A percentile compares a stretch with the other conserved stretches of the same genome.
Conservation (phyloP, 2,888 invertebrate species). For the Calephelis perditalis region DNA sequence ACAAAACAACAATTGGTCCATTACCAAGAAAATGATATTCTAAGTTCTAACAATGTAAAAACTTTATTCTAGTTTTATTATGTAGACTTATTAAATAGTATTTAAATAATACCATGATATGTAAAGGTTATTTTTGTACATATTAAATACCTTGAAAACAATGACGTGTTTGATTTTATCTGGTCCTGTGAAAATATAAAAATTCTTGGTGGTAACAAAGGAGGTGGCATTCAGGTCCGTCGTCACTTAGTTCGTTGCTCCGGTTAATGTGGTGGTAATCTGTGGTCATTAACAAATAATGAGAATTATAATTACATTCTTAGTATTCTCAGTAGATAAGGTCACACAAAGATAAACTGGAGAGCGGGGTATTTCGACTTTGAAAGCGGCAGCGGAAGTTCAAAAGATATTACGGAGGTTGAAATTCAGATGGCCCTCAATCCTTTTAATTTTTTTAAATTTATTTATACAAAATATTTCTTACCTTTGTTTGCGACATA, state of each 20-base stretch:
- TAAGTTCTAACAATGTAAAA: too few relatives aligned
- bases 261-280: slow-evolving; percentile 14
- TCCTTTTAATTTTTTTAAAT: too few relatives aligned
- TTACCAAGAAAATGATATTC: too few relatives aligned
- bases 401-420: too few relatives aligned
- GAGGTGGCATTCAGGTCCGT: neutral
- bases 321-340: neutral
- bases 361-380: too few relatives aligned
- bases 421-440: too few relatives aligned
- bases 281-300: slow-evolving; percentile 16
- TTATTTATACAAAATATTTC: too few relatives aligned
- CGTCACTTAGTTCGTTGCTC: slow-evolving; percentile 15
- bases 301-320: slow-evolving; percentile 10
- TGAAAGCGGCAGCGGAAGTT: too few relatives aligned
- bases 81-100: neutral
- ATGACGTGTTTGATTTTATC: slow-evolving; percentile 15
- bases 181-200: slow-evolving; percentile 12
- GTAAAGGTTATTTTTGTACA: slow-evolving; percentile 14
- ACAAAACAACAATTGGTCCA: too few relatives aligned
- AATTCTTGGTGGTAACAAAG: slow-evolving; percentile 1
- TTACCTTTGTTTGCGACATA: too few relatives aligned
- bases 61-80: too few relatives aligned
- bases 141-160: slow-evolving; percentile 15
- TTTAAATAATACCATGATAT: slow-evolving; percentile 4
- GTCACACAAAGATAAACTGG: too few relatives aligned